Percentiles rank a stretch among this genome's conserved stretches.
Evolutionary conservation across 2,113 vertebrate genomes (phyloP).

Genomic region (Platycercus adscitus): DNA sequence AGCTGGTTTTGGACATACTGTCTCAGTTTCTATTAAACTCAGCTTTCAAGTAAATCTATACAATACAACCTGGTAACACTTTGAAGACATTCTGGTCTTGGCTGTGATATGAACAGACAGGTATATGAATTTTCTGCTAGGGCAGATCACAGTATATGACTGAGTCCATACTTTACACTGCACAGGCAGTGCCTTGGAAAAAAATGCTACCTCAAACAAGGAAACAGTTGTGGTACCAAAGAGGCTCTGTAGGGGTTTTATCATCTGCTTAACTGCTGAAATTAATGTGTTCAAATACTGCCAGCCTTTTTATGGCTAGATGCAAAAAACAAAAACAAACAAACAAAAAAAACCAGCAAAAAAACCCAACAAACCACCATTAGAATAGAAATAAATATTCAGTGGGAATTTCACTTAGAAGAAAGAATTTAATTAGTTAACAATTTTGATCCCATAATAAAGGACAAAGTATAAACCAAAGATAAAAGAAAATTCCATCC

Average conservation of each 20-base stretch:
- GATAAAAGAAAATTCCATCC: not conserved
- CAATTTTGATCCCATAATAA: not conserved
- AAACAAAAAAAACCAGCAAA: too few relatives aligned
- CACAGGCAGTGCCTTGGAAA: not conserved
- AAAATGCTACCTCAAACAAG: not conserved
- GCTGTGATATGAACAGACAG: not conserved
- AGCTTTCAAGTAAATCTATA: not conserved
- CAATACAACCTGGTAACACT: not conserved
- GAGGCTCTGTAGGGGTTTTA: not conserved
- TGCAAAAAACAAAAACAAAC: not conserved
- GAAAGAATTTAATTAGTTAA: slow-evolving; percentile 8
- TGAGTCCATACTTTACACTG: not conserved
- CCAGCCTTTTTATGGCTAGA: not conserved
- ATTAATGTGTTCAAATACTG: not conserved
- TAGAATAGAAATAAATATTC: slow-evolving; percentile 10
- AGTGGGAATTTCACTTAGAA: not conserved
- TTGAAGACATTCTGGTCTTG: not conserved
- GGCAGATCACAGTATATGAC: not conserved
- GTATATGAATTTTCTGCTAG: not conserved
- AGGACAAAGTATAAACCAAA: not conserved
- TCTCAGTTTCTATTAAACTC: slow-evolving; percentile 13
- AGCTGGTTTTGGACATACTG: not conserved
- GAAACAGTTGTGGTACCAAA: not conserved
- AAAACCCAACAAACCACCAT: not conserved
- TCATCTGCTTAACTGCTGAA: not conserved